Conservation (phyloP, 1,140 invertebrate genomes). For the Eueides isabella region DNA sequence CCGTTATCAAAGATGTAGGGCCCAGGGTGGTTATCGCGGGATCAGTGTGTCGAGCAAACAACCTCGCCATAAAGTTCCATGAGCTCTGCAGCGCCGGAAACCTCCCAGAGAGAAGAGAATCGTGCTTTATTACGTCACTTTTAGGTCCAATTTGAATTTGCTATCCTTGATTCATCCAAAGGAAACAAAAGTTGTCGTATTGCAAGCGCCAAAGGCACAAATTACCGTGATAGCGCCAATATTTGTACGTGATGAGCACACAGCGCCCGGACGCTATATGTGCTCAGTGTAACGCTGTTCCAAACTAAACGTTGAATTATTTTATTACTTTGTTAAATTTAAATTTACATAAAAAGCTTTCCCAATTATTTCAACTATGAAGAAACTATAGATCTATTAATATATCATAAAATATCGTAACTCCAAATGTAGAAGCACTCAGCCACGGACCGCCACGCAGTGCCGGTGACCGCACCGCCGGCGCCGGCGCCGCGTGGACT, state of each 20-base stretch:
- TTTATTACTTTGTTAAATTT: neutral
- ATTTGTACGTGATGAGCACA: constrained; percentile 40
- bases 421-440: neutral
- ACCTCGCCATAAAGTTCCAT: constrained; percentile 45
- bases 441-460: constrained; percentile 46
- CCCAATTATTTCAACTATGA: neutral
- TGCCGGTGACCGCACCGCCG: constrained; percentile 58
- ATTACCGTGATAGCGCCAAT: constrained; percentile 30
- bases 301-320: neutral
- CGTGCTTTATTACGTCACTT: constrained; percentile 14
- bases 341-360: neutral
- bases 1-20: constrained; percentile 60
- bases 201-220: constrained; percentile 29
- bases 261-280: constrained; percentile 29
- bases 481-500: constrained; percentile 58
- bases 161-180: neutral
- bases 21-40: constrained; percentile 54
- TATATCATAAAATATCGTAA: neutral
- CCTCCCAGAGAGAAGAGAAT: constrained; percentile 5
- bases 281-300: constrained; percentile 27
- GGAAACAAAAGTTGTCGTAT: constrained; percentile 33
- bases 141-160: constrained; percentile 28
- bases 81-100: constrained; percentile 35
- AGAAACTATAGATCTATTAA: neutral
- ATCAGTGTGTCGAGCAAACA: constrained; percentile 54